Conservation (phyloP, 2,113 vertebrate species). For the Callocephalon fimbriatum region DNA sequence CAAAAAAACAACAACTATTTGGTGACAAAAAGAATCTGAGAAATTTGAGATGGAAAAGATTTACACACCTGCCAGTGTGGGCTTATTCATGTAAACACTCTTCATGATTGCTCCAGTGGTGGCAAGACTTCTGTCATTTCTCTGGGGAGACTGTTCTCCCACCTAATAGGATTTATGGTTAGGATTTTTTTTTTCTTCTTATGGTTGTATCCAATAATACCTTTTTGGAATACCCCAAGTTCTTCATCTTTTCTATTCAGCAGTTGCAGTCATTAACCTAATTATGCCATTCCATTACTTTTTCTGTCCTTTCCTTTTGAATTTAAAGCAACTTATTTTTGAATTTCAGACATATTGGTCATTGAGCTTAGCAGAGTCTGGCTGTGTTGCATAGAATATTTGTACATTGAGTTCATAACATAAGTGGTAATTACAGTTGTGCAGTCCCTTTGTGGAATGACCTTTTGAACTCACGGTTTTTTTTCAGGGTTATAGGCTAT, state of each 20-base stretch:
- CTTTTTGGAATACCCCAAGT: neutral
- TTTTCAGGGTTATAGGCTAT: neutral
- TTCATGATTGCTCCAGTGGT: neutral
- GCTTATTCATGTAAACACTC: no score
- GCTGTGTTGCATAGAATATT: neutral
- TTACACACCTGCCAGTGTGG: no score
- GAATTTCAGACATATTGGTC: neutral
- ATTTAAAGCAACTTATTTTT: neutral
- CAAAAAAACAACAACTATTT: no score
- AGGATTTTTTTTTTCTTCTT: neutral
- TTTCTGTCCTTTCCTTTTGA: neutral
- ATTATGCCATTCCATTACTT: neutral
- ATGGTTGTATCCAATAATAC: neutral
- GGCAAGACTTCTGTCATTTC: neutral
- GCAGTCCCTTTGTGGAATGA: neutral
- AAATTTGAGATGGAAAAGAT: no score
- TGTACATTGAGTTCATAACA: neutral
- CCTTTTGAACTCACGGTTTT: neutral
- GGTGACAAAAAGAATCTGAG: no score
- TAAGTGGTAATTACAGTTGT: neutral
- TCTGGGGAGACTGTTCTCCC: neutral
- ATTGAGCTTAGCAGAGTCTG: neutral
- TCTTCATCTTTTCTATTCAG: neutral
- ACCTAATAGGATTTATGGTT: neutral
- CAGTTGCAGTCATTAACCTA: neutral